These are phyloP conservation scores for Eufriesea mexicana DNA, from an alignment of 1,140 invertebrate genomes.

Conservation along the genomic window DNA sequence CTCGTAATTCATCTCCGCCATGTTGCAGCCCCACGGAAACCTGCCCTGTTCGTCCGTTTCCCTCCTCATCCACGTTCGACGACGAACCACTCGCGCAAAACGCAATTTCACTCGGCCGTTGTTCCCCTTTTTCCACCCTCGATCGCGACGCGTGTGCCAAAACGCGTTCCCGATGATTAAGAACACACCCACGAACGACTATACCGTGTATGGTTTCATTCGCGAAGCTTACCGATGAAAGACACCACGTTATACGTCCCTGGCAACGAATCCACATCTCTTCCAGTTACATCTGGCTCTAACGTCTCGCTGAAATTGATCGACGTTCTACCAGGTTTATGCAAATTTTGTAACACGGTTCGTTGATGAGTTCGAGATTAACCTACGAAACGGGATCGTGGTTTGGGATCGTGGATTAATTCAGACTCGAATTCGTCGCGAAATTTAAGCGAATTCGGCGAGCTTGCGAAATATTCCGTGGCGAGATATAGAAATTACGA, in stretches of 20 bases:
- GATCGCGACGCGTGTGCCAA: background rate
- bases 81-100: background rate
- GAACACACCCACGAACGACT: too few relatives aligned
- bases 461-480: too few relatives aligned
- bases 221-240: too few relatives aligned
- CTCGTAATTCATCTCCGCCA: constrained; percentile 8
- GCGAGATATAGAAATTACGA: too few relatives aligned
- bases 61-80: background rate
- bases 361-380: background rate
- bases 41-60: too few relatives aligned
- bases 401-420: background rate
- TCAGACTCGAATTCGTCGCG: too few relatives aligned
- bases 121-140: background rate
- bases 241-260: too few relatives aligned
- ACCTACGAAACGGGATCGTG: background rate
- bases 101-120: background rate
- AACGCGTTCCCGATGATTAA: background rate
- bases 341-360: background rate
- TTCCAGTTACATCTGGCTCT: background rate
- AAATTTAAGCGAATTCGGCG: too few relatives aligned
- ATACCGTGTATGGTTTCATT: too few relatives aligned
- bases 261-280: background rate
- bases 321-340: background rate
- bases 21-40: background rate
- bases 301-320: background rate